These are phyloP conservation scores for Leuciscus idus DNA, from an alignment of 2,113 vertebrate genomes.

Conservation along the genomic window DNA sequence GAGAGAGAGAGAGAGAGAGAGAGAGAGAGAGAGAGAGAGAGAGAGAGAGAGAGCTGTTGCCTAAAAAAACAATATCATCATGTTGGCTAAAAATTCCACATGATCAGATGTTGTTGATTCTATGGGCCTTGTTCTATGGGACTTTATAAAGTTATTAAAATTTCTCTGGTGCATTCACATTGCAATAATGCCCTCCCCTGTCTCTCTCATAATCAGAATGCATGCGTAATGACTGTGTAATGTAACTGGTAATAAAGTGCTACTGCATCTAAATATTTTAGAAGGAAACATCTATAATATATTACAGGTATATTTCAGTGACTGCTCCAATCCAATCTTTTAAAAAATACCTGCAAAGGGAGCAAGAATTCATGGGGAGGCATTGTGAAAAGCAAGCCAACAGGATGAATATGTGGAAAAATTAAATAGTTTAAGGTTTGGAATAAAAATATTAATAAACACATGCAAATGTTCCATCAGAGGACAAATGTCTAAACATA, in stretches of 20 bases:
- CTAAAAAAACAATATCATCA: too few species aligned
- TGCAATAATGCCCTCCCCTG: not conserved
- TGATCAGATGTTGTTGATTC: not conserved
- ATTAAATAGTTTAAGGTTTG: slow-evolving; percentile 53
- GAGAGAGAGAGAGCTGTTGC: too few species aligned
- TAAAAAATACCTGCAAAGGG: too few species aligned
- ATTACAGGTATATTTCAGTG: not conserved
- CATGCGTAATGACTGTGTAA: not conserved
- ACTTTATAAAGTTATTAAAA: not conserved
- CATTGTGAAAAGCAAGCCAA: not conserved
- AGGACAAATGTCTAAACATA: slow-evolving; percentile 40
- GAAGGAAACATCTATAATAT: not conserved
- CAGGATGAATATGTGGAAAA: not conserved
- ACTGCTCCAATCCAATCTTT: too few species aligned
- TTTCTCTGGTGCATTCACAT: not conserved
- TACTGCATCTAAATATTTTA: not conserved
- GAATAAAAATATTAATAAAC: slow-evolving; percentile 58
- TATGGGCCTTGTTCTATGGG: not conserved
- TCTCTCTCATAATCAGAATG: not conserved
- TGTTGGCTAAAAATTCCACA: not conserved
- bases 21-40: too few species aligned
- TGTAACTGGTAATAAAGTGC: not conserved
- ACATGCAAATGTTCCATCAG: slow-evolving; percentile 67
- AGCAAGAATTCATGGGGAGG: not conserved
- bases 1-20: too few species aligned